Evolutionary conservation across 2,888 invertebrate genomes (phyloP).

Genomic region (Tolmerus cingulatus): DNA sequence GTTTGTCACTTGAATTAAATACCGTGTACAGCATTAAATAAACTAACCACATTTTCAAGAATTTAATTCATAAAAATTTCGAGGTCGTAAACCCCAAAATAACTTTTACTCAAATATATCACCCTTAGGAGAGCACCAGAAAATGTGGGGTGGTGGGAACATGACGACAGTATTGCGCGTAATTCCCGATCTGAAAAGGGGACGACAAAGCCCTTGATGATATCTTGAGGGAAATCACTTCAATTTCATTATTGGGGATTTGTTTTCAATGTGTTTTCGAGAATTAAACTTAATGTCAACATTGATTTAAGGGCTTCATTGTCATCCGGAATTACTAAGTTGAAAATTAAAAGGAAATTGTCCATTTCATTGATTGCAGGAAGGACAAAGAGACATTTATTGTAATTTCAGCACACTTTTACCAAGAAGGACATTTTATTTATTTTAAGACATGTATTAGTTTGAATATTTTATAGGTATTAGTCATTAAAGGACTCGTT

Average conservation of each 20-base stretch:
- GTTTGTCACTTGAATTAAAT: not conserved
- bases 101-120: not conserved
- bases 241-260: slow-evolving; percentile 2
- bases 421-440: not conserved
- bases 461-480: no score
- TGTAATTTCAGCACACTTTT: not conserved
- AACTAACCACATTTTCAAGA: not conserved
- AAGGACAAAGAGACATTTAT: not conserved
- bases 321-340: not conserved
- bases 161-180: not conserved
- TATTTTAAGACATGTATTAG: not conserved
- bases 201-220: not conserved
- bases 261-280: not conserved
- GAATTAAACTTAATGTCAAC: slow-evolving; percentile 3
- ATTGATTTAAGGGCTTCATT: slow-evolving; percentile 12
- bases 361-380: not conserved
- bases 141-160: not conserved
- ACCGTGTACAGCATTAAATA: not conserved
- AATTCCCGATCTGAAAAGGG: not conserved
- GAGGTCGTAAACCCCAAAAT: not conserved
- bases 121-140: not conserved
- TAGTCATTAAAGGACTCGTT: no score
- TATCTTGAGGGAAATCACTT: not conserved
- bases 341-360: not conserved
- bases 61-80: not conserved